Evolutionary conservation across 2,113 vertebrate genomes (phyloP), one percentile per base, ranked within the genome.

Genomic region (Pseudopodoces humilis): DNA sequence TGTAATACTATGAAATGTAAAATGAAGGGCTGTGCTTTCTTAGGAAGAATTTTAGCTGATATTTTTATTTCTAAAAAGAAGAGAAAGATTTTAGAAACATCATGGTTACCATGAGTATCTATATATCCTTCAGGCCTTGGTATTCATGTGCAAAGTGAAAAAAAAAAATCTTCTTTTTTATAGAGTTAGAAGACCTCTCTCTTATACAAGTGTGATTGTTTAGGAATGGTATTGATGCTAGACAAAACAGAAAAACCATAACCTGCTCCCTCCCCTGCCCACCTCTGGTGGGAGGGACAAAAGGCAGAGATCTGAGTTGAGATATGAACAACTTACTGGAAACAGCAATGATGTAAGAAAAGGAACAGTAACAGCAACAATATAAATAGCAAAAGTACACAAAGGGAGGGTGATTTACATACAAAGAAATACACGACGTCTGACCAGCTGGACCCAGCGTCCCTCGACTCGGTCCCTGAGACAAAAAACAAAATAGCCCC

Each of bases 381-480:
- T 9, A 60, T 10, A 22, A 37, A 52, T 28, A 69, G 15, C 15
- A 23, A 77, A 68, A 62, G 37, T 33, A 33, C n/a, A 37, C 28
- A 19, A 68, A 60, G 28, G 53, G 10, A 30, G 4, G 10, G 39
- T 39, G 33, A 39, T 69, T 44, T 53, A 20, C 12, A 28, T 37
- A 15, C 9, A 15, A 44, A 60, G 22, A 52, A 52, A 23, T 30
- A 35, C 2, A 47, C 7, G 1, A 13, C 0, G 2, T 50, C 44
- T 50, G 24, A 49, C 43, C 35, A 24, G 7, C 35, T 15, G 18
- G 28, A 41, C 5, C 14, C 1, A 1, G n/a, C 0, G 0, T 12
- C 9, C 14, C n/a, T 49, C 0, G 0, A 17, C n/a, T 49, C 0
- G 0, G 30, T 35, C 8, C 16, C 20, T 56, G 52, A 43, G 52